Evolutionary conservation across 1,140 invertebrate species (phyloP), one percentile per base, ranked within the genome.

Genomic region (Drosophila sulfurigaster): DNA sequence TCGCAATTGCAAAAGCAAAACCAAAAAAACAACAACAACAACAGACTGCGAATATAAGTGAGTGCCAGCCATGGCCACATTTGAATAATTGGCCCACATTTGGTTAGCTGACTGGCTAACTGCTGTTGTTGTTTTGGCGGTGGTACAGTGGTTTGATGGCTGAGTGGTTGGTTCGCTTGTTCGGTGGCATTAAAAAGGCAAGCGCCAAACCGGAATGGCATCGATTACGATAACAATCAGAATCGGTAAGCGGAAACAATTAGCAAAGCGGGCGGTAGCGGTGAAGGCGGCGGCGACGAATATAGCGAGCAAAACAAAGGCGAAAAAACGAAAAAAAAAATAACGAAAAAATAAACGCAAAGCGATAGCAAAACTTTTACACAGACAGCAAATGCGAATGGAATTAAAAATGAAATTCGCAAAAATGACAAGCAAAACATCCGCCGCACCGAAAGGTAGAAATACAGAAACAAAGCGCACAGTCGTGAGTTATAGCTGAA

Each of bases 261-360:
- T 70, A 79, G 75, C 51, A 38, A 25, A 71, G 72, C 71, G 57
- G 62, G 57, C 11, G 25, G 25, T 15, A 25, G 20, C 20, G 20
- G 75, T 41, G 30, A 25, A 71, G 72, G 65, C 51, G 62, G 57
- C 8, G 45, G 56, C 74, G 51, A 81, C 85, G 85, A 89, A 89
- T 70, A 4, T 66, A 67, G 25, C 41, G 81, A 89, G 68, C 85
- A 89, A 79, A 89, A 89, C 85, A 89, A 89, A 87, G 78, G 16
- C 54, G 49, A 54, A 66, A 64, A 49, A 32, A 25, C 52, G 46
- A 46, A 46, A 56, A 57, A 32, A 2, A 43, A 38, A 32, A 38
- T 38, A 48, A 56, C 67, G 2, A 2, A 32, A 32, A 35, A 38
- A 7, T 35, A 8, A 32, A 32, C 3, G 3, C 20, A 32, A 8